Evolutionary conservation across 1,140 invertebrate genomes (phyloP), one percentile per base, ranked within the genome.

Genomic region (Anagrus nilaparvatae): DNA sequence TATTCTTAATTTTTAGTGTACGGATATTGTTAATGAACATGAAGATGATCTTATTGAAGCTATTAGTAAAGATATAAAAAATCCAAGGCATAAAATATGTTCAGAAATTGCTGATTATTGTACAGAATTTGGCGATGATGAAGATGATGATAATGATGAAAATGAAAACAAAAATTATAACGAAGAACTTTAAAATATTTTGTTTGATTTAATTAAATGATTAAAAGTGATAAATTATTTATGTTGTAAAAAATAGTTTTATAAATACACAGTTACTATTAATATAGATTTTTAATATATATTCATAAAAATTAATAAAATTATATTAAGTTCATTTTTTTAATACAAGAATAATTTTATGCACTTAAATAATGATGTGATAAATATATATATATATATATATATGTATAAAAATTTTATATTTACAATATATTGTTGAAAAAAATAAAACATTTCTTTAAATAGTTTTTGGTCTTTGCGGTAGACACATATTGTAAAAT

Each of bases 401-500:
- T n/a, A n/a, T n/a, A n/a, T n/a, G n/a, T n/a, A n/a, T n/a, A n/a
- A n/a, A n/a, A n/a, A n/a, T n/a, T n/a, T n/a, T n/a, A n/a, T n/a
- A n/a, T n/a, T n/a, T n/a, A n/a, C n/a, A n/a, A n/a, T n/a, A n/a
- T n/a, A n/a, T n/a, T n/a, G n/a, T n/a, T n/a, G n/a, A n/a, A n/a
- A n/a, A n/a, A n/a, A n/a, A n/a, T n/a, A n/a, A n/a, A n/a, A n/a
- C n/a, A n/a, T n/a, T n/a, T n/a, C n/a, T n/a, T n/a, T 60, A 76
- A 52, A 74, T 66, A 49, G 72, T 65, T 44, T 59, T 65, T 32
- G 77, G 77, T 48, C 72, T 77, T 54, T 82, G 82, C 19, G 94
- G 94, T 68, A 95, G 72, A 69, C 94, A 97, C 54, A 97, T 73
- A 63, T 97, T 97, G 55, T 97, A 97, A 69, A 92, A 95, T 33